Percentiles rank a stretch among this genome's conserved stretches.
These are phyloP conservation scores for rat (Rattus norvegicus) DNA, from an alignment of 2,113 vertebrate genomes.

Conservation along the genomic window GRCr8 NC_086020.1:246322001-246322500, in stretches of 20 bases:
- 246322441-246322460: constrained; percentile 75
- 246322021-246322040: neutral
- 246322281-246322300: constrained; percentile 32
- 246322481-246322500: constrained; percentile 17
- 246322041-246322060: neutral
- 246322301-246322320: neutral
- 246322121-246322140: neutral
- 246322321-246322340: constrained; percentile 18
- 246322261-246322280: constrained; percentile 60
- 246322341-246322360: constrained; percentile 28
- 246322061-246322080: neutral
- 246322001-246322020: neutral
- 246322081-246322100: constrained; percentile 36
- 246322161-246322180: neutral
- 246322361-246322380: constrained; percentile 69
- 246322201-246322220: neutral
- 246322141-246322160: neutral
- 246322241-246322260: neutral
- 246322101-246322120: neutral
- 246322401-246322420: constrained; percentile 76
- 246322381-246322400: constrained; percentile 71
- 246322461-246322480: constrained; percentile 42
- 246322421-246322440: constrained; percentile 75
- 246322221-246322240: neutral
- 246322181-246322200: constrained; percentile 2